Base-by-base conservation (phyloP, 2,113 vertebrate species). In the Spizaetus ornatus region DNA sequence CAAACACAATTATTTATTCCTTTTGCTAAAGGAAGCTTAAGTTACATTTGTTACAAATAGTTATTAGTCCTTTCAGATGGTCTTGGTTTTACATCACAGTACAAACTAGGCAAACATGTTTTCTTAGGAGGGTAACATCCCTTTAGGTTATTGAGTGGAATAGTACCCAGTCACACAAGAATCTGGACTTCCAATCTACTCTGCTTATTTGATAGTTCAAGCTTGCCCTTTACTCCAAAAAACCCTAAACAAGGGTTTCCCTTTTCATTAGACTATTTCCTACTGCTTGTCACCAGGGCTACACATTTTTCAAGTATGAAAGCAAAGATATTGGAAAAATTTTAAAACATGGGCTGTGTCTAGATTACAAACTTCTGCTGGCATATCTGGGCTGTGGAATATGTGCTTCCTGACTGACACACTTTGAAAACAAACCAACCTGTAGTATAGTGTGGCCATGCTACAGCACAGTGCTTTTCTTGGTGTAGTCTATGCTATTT, bases 1-100 rank as follows among this genome's bases (percentile, higher is more conserved):
- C 92, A 97, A 95, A 97, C 80, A 98, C 92, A 97, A 95, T 88
- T 94, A 86, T 97, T 97, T 83, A 92, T 45, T 95, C 95, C 92
- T 89, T 94, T 96, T 91, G 59, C 63, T 91, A 93, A 95, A 93
- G 77, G 90, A 90, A 83, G 95, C 76, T 91, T 62, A 94, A 74
- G 77, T 94, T 85, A 82, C 80, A 94, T 95, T 93, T 96, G 88
- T 97, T 97, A 98, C 93, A 98, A 96, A 97, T 89, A 86, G 74
- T 93, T 95, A 69, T 71, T 61, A 90, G 59, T 93, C 83, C 61
- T 96, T 96, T 88, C 82, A 88, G 92, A 85, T 94, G 82, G 93
- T 89, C 79, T 94, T 88, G 66, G 67, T 77, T 93, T 95, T 66
- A 97, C 84, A 95, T 76, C 69, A 82, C 87, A 86, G 94, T 91